These are phyloP conservation scores for Amyelois transitella DNA, from an alignment of 1,140 invertebrate species.

Conservation along the genomic window DNA sequence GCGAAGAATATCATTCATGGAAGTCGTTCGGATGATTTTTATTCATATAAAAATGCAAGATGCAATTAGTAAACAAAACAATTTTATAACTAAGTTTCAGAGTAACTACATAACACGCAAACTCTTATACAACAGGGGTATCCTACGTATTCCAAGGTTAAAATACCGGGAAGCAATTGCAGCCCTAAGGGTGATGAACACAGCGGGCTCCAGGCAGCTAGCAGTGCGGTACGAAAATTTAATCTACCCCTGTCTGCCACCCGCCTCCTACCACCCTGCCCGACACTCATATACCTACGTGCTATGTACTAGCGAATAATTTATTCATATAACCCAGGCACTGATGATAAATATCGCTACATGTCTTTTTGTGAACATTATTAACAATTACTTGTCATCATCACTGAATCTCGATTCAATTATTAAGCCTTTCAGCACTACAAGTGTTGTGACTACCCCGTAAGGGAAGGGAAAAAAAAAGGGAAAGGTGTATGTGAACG, in stretches of 20 bases:
- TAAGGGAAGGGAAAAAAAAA: too few species aligned
- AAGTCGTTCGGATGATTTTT: too few species aligned
- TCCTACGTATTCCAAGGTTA: constrained; percentile 2
- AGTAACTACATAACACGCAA: not conserved
- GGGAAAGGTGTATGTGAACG: too few species aligned
- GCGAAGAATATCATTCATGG: too few species aligned
- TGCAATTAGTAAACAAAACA: not conserved
- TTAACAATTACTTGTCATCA: constrained; percentile 49
- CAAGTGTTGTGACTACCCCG: too few species aligned
- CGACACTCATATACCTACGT: constrained; percentile 7
- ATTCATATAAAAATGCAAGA: not conserved
- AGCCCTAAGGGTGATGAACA: constrained; percentile 60
- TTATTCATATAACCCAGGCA: constrained; percentile 29
- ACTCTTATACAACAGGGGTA: not conserved
- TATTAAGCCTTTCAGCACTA: too few species aligned
- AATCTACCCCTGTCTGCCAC: constrained; percentile 61
- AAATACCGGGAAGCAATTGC: constrained; percentile 45
- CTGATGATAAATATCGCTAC: constrained; percentile 17
- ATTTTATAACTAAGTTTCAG: not conserved
- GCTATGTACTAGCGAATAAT: constrained; percentile 18
- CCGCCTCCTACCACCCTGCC: constrained; percentile 18
- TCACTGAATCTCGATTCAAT: constrained; percentile 17
- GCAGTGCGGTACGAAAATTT: constrained; percentile 59
- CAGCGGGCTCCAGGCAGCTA: constrained; percentile 43
- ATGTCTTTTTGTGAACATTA: constrained; percentile 45